Conservation (phyloP, 1,140 invertebrate species). For the Cheumatopsyche charites region DNA sequence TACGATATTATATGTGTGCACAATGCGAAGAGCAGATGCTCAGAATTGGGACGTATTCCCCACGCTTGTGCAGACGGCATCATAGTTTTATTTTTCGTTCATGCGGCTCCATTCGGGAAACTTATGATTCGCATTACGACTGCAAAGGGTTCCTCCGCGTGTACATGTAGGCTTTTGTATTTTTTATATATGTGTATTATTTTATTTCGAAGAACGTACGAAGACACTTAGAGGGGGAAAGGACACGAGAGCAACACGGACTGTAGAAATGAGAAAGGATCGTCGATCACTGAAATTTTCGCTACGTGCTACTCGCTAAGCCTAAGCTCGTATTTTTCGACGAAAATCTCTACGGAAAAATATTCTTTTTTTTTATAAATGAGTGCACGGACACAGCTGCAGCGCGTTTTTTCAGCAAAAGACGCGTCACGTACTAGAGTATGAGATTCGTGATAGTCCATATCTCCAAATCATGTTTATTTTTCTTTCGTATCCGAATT, state of each 20-base stretch:
- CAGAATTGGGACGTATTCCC: conserved; percentile 23
- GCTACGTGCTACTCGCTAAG: conserved; percentile 8
- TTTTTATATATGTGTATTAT: background rate
- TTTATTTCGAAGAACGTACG: conserved; percentile 19
- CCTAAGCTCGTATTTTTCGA: background rate
- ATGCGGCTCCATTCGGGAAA: conserved; percentile 24
- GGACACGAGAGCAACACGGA: background rate
- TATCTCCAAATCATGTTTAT: too few relatives aligned
- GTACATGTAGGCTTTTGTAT: background rate
- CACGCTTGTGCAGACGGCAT: background rate
- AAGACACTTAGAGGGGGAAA: conserved; percentile 4
- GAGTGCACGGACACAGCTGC: too few relatives aligned
- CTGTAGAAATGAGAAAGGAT: conserved; percentile 15
- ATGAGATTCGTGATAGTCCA: too few relatives aligned
- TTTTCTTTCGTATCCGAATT: too few relatives aligned
- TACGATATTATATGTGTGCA: too few relatives aligned
- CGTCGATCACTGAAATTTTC: conserved; percentile 16
- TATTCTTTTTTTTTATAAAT: too few relatives aligned
- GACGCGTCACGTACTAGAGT: too few relatives aligned
- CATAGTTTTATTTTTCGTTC: conserved; percentile 25
- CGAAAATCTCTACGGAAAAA: too few relatives aligned
- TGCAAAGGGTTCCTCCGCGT: conserved; percentile 2
- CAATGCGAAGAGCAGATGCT: conserved; percentile 10
- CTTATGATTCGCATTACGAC: conserved; percentile 28
- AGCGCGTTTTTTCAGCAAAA: too few relatives aligned